Base-by-base conservation (phyloP, 2,888 invertebrate species). In the Ariolimax columbianus region DNA sequence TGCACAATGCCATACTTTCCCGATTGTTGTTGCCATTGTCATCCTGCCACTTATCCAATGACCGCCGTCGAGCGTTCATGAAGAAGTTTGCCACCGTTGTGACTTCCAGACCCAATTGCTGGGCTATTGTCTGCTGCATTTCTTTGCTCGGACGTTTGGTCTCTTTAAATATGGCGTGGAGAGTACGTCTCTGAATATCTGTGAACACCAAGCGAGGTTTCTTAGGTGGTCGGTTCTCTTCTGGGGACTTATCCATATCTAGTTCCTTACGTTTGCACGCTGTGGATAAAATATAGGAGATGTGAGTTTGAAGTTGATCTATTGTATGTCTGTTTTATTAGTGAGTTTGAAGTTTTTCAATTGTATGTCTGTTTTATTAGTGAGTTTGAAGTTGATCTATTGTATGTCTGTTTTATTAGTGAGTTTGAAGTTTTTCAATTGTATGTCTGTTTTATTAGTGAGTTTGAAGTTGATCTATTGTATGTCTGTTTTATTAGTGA, bases 141-240 rank as follows among this genome's bases (percentile, higher is more conserved):
- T 99, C 99, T 95, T 99, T 99, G 90, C 98, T 98, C 91, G 99
- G 99, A 95, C 99, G 96, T 95, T 99, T 99, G 87, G 99, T 99
- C 96, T 99, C 99, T 97, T 99, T 99, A 97, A 99, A 99, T 96
- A 99, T 99, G 96, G 99, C 99, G 96, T 99, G 99, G 95, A 99
- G 97, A 94, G 99, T 99, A 96, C 99, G 97, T 95, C 99, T 97
- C 96, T 99, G 99, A 94, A 99, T 97, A 96, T 99, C 99, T 94
- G 99, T 99, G 96, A 99, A 99, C 95, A 99, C 99, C 95, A 99
- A 96, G 94, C 99, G 97, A 91, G 99, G 99, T 95, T 99, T 99
- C 96, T 99, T 99, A 95, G 98, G 98, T 92, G 98, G 97, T 79
- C 93, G 91, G 87, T 91, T 92, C 86, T 93, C 92, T 88, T 92